Base-by-base conservation (phyloP, 1,140 invertebrate genomes). In the Tetramorium parvispinum region DNA sequence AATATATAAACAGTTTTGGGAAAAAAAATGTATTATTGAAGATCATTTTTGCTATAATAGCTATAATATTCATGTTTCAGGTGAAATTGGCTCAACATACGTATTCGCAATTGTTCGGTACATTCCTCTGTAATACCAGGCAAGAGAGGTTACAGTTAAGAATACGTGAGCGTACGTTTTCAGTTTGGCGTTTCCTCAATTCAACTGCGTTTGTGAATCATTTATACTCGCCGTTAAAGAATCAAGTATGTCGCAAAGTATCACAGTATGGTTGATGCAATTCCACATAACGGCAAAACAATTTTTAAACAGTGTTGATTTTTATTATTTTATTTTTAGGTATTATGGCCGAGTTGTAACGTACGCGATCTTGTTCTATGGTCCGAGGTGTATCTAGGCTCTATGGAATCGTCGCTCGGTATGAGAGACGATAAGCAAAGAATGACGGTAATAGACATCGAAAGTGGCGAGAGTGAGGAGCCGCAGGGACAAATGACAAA, bases 41-140 rank as follows among this genome's bases (percentile, higher is more conserved):
- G 37, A 78, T 78, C 46, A 27, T 63, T 43, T 18, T 1, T 27
- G 4, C 6, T 1, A 63, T 27, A 32, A 32, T 32, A 32, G 32
- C 0, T 43, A 7, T 16, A 27, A 77, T n/a, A 66, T 46, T 24
- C 18, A 1, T 27, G 32, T 90, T 96, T 79, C 93, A 99, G 98
- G 97, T 99, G 66, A 99, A 99, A 96, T 95, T 99, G 89, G 98
- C 97, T 4, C 98, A 99, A 91, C 99, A 99, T 95, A 97, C 97
- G 3, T 98, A 99, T 94, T 99, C 99, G 53, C 98, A 98, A 94
- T 96, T 99, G 90, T 99, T 99, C 96, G 99, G 99, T 78, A 99
- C 98, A 89, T 99, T 99, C 96, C 96, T 99, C 71, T 99, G 98
- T 95, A 99, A 99, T 95, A 98, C 97, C 49, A 95, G 96, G 55